phyloP scores from a whole-genome alignment of 2,888 invertebrate species.

The Xanthorhoe spadicearia region DNA sequence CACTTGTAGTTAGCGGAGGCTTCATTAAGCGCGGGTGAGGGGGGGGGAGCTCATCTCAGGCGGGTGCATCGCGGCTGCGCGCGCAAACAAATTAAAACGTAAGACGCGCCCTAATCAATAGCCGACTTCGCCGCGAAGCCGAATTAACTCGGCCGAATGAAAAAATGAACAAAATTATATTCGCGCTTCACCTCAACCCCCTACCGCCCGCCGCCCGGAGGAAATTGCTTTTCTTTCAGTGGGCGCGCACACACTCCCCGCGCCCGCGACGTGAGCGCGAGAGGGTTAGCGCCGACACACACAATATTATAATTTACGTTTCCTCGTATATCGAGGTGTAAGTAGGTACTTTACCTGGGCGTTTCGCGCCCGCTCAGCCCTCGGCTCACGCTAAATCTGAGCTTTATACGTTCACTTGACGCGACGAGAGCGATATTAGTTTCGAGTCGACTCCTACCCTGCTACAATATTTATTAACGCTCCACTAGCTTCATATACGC shows the following conservation, averaged over 20 bases:
- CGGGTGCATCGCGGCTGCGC: conserved; percentile 82
- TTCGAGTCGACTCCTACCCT: conserved; percentile 79
- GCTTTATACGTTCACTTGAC: conserved; percentile 85
- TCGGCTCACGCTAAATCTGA: conserved; percentile 83
- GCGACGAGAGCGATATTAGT: conserved; percentile 84
- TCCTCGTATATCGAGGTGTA: conserved; percentile 83
- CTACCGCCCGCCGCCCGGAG: conserved; percentile 68
- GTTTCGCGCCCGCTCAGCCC: conserved; percentile 81
- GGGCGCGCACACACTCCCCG: conserved; percentile 78
- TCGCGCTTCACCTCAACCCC: conserved; percentile 81
- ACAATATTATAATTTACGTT: conserved; percentile 85
- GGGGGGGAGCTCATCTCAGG: conserved; percentile 69
- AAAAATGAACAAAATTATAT: conserved; percentile 86
- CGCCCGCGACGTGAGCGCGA: conserved; percentile 69
- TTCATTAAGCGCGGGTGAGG: conserved; percentile 67
- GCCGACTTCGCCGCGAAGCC: conserved; percentile 82
- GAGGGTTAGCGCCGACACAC: conserved; percentile 82
- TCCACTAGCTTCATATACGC: conserved; percentile 57
- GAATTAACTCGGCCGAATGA: conserved; percentile 85
- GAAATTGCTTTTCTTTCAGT: conserved; percentile 85
- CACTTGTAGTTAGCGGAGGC: conserved; percentile 73
- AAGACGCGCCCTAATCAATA: conserved; percentile 86
- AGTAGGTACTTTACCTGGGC: conserved; percentile 84
- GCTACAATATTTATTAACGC: conserved; percentile 83
- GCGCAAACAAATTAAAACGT: conserved; percentile 85